Conservation (phyloP, 2,113 vertebrate species). For the Abramis brama region DNA sequence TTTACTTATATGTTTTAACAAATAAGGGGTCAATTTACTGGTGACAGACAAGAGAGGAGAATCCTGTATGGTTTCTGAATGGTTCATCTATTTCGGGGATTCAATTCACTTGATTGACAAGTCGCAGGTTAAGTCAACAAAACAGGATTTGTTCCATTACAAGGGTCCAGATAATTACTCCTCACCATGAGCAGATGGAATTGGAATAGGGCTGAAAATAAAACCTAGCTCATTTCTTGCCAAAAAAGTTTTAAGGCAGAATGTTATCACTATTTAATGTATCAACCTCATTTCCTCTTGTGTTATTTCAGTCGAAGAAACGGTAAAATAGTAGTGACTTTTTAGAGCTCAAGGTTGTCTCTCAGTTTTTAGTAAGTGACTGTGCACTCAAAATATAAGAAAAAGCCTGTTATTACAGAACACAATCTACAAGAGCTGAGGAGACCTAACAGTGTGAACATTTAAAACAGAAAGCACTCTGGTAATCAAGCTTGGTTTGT, state of each 20-base stretch:
- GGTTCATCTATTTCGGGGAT: background rate
- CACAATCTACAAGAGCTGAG: background rate
- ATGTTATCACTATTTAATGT: background rate
- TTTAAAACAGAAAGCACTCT: background rate
- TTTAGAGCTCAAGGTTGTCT: background rate
- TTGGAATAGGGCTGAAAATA: constrained; percentile 21
- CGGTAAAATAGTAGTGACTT: background rate
- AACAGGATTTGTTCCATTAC: constrained; percentile 44
- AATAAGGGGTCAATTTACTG: constrained; percentile 11
- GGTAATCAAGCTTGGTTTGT: background rate
- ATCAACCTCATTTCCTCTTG: background rate
- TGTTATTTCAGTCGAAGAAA: background rate
- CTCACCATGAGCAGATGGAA: background rate
- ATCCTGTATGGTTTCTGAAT: background rate
- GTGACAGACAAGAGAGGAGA: background rate
- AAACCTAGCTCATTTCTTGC: constrained; percentile 22
- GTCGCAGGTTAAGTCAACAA: constrained; percentile 33
- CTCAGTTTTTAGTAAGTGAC: background rate
- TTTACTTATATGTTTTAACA: constrained; percentile 18
- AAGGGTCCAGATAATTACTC: constrained; percentile 34
- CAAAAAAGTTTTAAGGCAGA: background rate
- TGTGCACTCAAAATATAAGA: background rate
- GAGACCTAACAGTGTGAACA: constrained; percentile 8
- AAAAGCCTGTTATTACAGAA: background rate
- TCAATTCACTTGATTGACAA: constrained; percentile 27